Conservation (phyloP, 1,140 invertebrate species). For the Reticulitermes speratus region DNA sequence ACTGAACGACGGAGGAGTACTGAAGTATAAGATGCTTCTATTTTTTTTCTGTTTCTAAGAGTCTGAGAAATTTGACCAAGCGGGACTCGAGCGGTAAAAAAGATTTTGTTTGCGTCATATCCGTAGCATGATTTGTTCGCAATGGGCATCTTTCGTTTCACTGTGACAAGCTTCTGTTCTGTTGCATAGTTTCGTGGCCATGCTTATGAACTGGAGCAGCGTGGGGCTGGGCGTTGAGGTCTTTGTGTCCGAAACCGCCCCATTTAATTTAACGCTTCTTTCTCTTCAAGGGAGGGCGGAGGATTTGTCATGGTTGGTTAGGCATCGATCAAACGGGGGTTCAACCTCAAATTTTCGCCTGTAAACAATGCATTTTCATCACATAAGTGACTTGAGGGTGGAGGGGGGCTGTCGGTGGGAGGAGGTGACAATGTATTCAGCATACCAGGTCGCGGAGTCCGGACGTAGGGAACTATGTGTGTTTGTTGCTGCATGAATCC, state of each 20-base stretch:
- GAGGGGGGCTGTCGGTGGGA: neutral
- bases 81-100: neutral
- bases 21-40: no score
- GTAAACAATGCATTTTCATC: neutral
- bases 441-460: neutral
- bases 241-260: neutral
- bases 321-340: neutral
- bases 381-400: neutral
- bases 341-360: neutral
- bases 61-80: neutral
- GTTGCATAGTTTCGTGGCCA: no score
- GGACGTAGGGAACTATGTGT: no score
- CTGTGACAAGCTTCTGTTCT: no score
- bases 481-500: no score
- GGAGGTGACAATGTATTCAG: neutral
- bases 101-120: neutral
- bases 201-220: neutral
- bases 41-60: neutral
- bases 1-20: no score
- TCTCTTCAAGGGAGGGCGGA: neutral
- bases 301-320: neutral
- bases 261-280: constrained; percentile 6
- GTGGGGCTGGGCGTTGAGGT: neutral
- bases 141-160: neutral
- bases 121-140: neutral